Base-by-base conservation (phyloP, 2,797 vertebrate species). In the Cryptoblepharus egeriae region DNA sequence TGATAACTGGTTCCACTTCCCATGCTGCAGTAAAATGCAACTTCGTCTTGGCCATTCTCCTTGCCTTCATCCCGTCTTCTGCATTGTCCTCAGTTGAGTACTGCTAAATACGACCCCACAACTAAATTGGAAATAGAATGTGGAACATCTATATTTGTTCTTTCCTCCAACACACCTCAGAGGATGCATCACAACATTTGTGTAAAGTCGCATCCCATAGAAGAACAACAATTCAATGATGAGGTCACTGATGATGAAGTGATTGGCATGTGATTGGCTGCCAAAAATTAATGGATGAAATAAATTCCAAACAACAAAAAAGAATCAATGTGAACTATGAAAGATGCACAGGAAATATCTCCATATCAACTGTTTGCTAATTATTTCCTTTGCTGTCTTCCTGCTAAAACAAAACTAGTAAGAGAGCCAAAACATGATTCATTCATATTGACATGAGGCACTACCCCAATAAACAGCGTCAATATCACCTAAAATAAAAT, bases 271-370 rank as follows among this genome's bases (percentile, higher is more conserved):
- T 91, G 75, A 92, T 58, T 87, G 94, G 95, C 94, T 90, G 94
- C 96, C 89, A 92, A 93, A 94, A 94, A 65, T 90, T 89, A 93
- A 91, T 87, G 93, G 94, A 94, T 92, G 94, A 94, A 93, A 95
- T 90, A 96, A 97, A 22, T 24, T 95, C 95, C 94, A 96, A 96
- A 96, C 96, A 96, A 9, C 96, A 68, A 28, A 68, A 8, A 65
- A 74, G 37, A 68, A 94, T 93, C 91, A 90, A 92, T 84, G 93
- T 81, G 94, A 89, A 90, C 94, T 96, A 94, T 93, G 96, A 96
- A 96, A 95, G 96, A 94, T 95, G 93, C 94, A 96, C 93, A 97
- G 97, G 97, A 98, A 98, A 95, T 94, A 84, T 93, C 94, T 94
- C 91, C 95, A 96, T 95, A 96, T 97, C 96, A 96, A 96, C 93